Evolutionary conservation across 1,140 invertebrate genomes (phyloP), one percentile per base, ranked within the genome.

Genomic region (roundworm (Caenorhabditis elegans)): DNA sequence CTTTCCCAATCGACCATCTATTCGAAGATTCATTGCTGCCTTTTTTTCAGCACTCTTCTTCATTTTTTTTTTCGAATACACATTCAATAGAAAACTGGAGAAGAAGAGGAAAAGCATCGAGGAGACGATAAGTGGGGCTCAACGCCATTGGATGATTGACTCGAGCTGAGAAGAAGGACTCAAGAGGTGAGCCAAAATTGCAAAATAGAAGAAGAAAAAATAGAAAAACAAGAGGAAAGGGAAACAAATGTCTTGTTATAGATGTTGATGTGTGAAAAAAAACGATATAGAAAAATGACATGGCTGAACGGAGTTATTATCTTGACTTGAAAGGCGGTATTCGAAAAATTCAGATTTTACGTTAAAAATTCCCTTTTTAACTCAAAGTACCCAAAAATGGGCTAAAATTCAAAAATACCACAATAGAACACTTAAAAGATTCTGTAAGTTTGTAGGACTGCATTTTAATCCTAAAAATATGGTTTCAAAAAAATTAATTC

Each of bases 101-200:
- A 15, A 8, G 28, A 70, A 43, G 2, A 60, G n/a, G 34, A 43
- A n/a, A 34, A 36, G 39, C 5, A 43, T 8, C 11, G 34, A 39
- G 26, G 34, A 70, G 34, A 70, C 60, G 60, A 70, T 70, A 70
- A 70, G 60, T 70, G 34, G 53, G 53, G 10, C 53, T 60, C 19
- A 60, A 17, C 1, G 53, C 53, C 53, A 60, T 60, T 60, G 53
- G 53, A 60, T 60, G 53, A 60, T 60, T 60, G 53, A 60, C 26
- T 70, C 34, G 34, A n/a, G 34, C 31, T 26, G n/a, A 70, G 28
- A 24, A 70, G 22, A 31, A 31, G 15, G 55, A 11, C 60, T 24
- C 34, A 70, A 39, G 60, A 70, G 34, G 60, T 70, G 26, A 70
- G 34, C 10, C 3, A 13, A 34, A 65, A 15, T 26, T 4, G 28